A percentile compares a stretch with the other conserved stretches of the same genome.
Conservation (phyloP, 1,140 invertebrate species). For the Drosophila fuyamai region DNA sequence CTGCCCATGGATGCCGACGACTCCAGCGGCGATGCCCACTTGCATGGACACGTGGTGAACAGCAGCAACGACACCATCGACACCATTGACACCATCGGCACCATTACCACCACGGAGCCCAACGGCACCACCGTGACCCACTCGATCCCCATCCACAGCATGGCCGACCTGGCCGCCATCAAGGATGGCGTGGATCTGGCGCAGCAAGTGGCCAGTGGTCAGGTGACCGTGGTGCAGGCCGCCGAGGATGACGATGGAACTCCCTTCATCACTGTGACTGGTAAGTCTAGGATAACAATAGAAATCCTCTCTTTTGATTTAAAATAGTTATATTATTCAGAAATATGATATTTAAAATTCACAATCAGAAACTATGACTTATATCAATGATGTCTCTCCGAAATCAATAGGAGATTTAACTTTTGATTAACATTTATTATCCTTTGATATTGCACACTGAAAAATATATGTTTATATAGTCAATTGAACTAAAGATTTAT, state of each 20-base stretch:
- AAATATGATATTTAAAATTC: no score
- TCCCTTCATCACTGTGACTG: constrained; percentile 79
- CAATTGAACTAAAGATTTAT: no score
- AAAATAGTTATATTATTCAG: no score
- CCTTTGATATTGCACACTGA: no score
- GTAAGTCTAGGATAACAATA: constrained; percentile 38
- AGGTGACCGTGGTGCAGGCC: constrained; percentile 77
- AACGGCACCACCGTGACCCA: constrained; percentile 41
- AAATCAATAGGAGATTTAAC: no score
- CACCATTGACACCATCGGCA: constrained; percentile 31
- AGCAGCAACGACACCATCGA: constrained; percentile 45
- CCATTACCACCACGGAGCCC: constrained; percentile 40
- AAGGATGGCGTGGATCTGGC: constrained; percentile 68
- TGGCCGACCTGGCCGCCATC: constrained; percentile 65
- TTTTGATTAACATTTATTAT: no score
- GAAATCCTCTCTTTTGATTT: no score
- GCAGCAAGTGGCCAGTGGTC: constrained; percentile 78
- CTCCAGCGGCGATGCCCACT: constrained; percentile 70
- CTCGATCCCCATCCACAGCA: constrained; percentile 57
- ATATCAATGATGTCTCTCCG: no score
- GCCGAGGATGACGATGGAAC: constrained; percentile 71
- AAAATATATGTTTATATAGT: no score
- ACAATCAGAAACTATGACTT: no score
- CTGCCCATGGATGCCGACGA: constrained; percentile 82
- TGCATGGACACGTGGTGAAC: constrained; percentile 64